Evolutionary conservation across 1,140 invertebrate species (phyloP).

Genomic region (Matsumurasca onukii): DNA sequence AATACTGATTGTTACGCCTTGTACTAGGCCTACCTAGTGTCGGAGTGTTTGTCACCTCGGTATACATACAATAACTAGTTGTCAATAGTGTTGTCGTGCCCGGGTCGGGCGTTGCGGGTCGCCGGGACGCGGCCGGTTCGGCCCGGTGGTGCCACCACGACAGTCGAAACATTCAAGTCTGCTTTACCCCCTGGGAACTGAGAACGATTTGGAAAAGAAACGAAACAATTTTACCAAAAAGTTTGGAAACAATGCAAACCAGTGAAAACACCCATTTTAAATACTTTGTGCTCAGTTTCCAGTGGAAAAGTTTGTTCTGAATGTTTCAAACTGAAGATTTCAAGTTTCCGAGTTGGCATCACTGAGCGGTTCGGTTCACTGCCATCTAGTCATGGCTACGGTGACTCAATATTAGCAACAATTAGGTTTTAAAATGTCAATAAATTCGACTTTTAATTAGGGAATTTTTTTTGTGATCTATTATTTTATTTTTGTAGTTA

Average conservation of each 20-base stretch:
- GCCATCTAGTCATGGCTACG: slow-evolving; percentile 24
- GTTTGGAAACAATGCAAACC: too few relatives aligned
- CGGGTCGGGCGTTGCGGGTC: slow-evolving; percentile 10
- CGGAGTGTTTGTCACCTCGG: slow-evolving; percentile 26
- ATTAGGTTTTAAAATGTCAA: slow-evolving; percentile 14
- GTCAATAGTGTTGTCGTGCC: slow-evolving; percentile 11
- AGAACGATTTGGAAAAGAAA: too few relatives aligned
- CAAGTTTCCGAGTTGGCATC: background rate
- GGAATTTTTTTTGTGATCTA: slow-evolving; percentile 17
- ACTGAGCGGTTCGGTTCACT: slow-evolving; percentile 14
- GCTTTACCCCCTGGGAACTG: too few relatives aligned
- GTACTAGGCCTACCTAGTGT: slow-evolving; percentile 16
- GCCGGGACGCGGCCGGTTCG: background rate
- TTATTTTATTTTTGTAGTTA: slow-evolving; percentile 33
- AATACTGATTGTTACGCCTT: slow-evolving; percentile 21
- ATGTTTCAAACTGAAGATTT: too few relatives aligned
- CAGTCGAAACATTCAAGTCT: too few relatives aligned
- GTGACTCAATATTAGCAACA: slow-evolving; percentile 12
- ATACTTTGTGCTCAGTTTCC: too few relatives aligned
- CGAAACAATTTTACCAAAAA: too few relatives aligned
- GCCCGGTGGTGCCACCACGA: background rate
- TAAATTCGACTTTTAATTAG: slow-evolving; percentile 25
- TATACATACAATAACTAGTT: slow-evolving; percentile 1
- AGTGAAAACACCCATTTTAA: too few relatives aligned
- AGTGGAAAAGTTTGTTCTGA: too few relatives aligned